Conservation (phyloP, 2,113 vertebrate genomes). For the Calidris pygmaea region DNA sequence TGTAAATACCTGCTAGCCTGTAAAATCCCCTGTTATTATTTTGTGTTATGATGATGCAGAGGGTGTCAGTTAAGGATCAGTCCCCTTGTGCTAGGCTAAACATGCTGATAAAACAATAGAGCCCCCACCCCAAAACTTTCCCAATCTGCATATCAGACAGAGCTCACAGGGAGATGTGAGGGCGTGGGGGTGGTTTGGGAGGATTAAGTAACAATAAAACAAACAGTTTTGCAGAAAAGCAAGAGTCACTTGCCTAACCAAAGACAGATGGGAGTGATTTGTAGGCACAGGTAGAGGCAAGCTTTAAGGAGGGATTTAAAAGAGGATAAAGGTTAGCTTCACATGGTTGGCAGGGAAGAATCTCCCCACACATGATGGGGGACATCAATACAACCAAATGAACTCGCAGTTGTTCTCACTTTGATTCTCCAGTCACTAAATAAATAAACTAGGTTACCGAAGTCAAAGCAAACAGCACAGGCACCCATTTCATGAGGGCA, state of each 20-base stretch:
- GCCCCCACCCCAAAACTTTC: background rate
- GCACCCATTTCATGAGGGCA: background rate
- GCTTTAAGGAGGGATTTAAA: slow-evolving; percentile 2
- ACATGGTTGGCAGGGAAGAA: background rate
- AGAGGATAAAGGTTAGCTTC: slow-evolving; percentile 12
- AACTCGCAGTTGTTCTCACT: background rate
- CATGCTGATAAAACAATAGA: background rate
- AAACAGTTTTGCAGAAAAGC: slow-evolving; percentile 45
- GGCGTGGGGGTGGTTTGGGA: background rate
- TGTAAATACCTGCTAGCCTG: background rate
- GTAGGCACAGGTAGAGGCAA: slow-evolving; percentile 25
- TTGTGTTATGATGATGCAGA: background rate
- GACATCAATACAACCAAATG: background rate
- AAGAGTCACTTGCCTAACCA: slow-evolving; percentile 33
- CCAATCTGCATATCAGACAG: background rate
- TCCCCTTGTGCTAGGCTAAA: background rate
- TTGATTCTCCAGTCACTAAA: background rate
- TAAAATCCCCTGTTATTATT: background rate
- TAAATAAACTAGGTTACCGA: background rate
- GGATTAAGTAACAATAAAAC: slow-evolving; percentile 42
- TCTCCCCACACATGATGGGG: background rate
- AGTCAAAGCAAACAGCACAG: background rate
- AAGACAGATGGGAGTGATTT: slow-evolving; percentile 35
- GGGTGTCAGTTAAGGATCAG: background rate
- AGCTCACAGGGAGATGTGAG: background rate